Conservation (phyloP, 2,113 vertebrate genomes). For the Halcyon senegalensis region DNA sequence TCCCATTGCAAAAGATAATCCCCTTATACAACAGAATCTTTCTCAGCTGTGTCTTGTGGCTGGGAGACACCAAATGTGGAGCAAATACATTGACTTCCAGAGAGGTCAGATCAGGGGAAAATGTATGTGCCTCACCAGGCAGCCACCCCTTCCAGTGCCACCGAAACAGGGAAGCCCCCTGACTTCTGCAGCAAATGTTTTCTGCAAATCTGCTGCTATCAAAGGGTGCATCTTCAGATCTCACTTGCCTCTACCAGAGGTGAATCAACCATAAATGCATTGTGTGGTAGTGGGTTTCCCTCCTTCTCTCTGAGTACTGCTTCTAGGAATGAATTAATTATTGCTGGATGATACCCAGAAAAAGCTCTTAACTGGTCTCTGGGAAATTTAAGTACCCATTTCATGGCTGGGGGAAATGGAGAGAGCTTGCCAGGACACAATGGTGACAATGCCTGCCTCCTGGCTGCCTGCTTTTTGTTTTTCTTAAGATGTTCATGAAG, state of each 20-base stretch:
- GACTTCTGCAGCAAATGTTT: background rate
- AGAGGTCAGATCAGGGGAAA: background rate
- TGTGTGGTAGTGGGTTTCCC: background rate
- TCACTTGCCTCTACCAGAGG: background rate
- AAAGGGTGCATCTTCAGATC: background rate
- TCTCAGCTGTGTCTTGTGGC: background rate
- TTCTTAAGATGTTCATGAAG: background rate
- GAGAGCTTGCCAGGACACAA: background rate
- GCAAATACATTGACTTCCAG: background rate
- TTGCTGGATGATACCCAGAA: background rate
- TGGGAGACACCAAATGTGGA: background rate
- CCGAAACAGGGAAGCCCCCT: background rate
- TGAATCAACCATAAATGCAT: rapidly evolving
- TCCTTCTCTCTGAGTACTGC: background rate
- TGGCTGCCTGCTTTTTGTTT: background rate
- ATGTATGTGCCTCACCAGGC: rapidly evolving
- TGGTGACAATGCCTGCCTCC: background rate
- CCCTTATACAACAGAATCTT: background rate
- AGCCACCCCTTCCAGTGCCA: background rate
- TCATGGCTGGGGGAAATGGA: background rate
- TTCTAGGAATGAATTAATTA: background rate
- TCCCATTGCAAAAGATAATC: background rate
- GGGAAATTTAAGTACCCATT: background rate
- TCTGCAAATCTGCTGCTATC: background rate
- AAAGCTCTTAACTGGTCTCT: background rate